Evolutionary conservation across 2,888 invertebrate species (phyloP), one percentile per base, ranked within the genome.

Genomic region (Parapristionchus giblindavisi): DNA sequence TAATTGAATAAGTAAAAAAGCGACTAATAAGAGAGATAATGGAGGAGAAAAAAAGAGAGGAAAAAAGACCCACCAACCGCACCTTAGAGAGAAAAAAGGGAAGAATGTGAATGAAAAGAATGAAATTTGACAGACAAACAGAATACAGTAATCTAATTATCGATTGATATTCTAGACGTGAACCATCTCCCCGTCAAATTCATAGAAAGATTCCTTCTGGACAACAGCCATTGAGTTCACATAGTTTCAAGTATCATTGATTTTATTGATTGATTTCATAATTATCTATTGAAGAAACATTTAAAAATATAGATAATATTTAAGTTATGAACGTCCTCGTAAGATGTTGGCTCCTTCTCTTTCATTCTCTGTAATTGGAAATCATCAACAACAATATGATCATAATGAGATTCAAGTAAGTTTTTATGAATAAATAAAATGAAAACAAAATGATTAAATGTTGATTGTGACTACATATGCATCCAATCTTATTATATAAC

Each of bases 201-300:
- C 63, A 43, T n/a, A n/a, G 51, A 27, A 48, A 34, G n/a, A 24
- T 29, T 32, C 51, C 66, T 21, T 48, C 66, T 24, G 52, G 52
- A 34, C 66, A 66, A 11, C 66, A 48, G 8, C 51, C 52, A 8
- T 21, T 66, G 3, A 51, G 51, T 66, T 66, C 66, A 24, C 66
- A 66, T 14, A 66, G 66, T 21, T 66, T 66, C 51, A 66, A 66
- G 66, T 65, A 36, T 61, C 60, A 14, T 3, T 8, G 8, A 21
- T 24, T n/a, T 24, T 1, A 54, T 8, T 11, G 27, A 2, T 2
- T 24, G 1, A 3, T n/a, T 54, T 4, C 54, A 11, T 27, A 52
- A 54, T 54, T 6, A 54, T 1, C 5, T 36, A 2, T 1, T 60
- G 34, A 14, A 24, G 6, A 0, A 36, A 36, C 24, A 17, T 40